These are phyloP conservation scores for Dicycla oo DNA, from an alignment of 2,888 invertebrate species.

Conservation along the genomic window DNA sequence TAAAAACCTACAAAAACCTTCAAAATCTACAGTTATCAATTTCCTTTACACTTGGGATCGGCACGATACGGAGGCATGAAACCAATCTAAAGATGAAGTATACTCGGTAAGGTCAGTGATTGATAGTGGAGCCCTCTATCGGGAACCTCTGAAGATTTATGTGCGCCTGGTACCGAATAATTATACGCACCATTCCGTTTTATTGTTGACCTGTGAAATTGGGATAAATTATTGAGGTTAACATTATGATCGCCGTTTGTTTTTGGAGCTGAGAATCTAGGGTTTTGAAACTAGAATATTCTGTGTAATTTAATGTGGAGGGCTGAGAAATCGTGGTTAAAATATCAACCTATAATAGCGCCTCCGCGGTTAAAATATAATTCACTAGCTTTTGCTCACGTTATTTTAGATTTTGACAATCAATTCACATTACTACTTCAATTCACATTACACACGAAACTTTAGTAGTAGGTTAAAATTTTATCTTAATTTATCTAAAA, in stretches of 20 bases:
- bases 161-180: conserved; percentile 66
- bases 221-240: conserved; percentile 50
- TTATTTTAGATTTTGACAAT: too few species aligned
- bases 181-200: conserved; percentile 68
- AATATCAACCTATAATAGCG: neutral
- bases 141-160: conserved; percentile 72
- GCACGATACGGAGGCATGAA: conserved; percentile 57
- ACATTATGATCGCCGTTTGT: conserved; percentile 38
- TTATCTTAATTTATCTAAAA: too few species aligned
- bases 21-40: conserved; percentile 56
- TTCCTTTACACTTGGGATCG: conserved; percentile 56
- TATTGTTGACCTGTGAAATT: conserved; percentile 68
- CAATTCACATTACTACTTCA: too few species aligned
- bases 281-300: conserved; percentile 8
- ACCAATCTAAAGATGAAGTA: conserved; percentile 69
- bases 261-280: neutral
- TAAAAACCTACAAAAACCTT: conserved; percentile 13
- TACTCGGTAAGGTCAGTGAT: conserved; percentile 70
- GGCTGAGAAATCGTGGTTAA: too few species aligned
- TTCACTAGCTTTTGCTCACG: too few species aligned
- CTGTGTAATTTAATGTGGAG: neutral
- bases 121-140: conserved; percentile 70
- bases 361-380: too few species aligned
- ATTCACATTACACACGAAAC: too few species aligned
- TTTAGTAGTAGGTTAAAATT: too few species aligned